phyloP scores from a whole-genome alignment of 2,888 invertebrate species.

The Branchinecta sandiegonensis region DNA sequence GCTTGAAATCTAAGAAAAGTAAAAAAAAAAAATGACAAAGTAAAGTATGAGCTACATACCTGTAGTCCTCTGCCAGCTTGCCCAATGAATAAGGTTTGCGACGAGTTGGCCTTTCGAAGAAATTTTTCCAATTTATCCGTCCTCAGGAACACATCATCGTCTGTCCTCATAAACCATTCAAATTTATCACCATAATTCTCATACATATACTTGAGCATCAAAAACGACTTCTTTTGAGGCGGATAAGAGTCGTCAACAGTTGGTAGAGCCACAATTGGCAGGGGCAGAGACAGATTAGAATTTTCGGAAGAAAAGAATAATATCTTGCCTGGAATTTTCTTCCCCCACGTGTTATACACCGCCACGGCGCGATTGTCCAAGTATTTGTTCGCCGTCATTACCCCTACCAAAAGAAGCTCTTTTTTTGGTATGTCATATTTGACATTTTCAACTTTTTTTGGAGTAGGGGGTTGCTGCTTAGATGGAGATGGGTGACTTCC shows the following conservation, averaged over 20 bases:
- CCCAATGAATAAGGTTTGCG: conserved; percentile 71
- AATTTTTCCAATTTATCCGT: conserved; percentile 66
- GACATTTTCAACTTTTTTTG: conserved; percentile 4
- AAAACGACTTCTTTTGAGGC: conserved; percentile 95
- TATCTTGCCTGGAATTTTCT: conserved; percentile 70
- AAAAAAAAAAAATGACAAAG: no score
- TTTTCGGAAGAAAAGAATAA: conserved; percentile 59
- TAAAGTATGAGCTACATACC: conserved; percentile 40
- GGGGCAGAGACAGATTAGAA: conserved; percentile 29
- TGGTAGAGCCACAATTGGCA: conserved; percentile 66
- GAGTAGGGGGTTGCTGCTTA: background rate
- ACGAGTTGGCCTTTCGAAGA: conserved; percentile 71
- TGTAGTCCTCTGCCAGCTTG: conserved; percentile 49
- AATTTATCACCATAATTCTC: conserved; percentile 71
- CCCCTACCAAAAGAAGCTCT: conserved; percentile 64
- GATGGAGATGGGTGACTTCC: conserved; percentile 14
- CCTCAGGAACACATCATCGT: conserved; percentile 92
- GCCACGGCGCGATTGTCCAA: conserved; percentile 73
- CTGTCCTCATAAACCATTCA: conserved; percentile 95
- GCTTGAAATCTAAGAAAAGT: background rate
- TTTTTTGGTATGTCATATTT: conserved; percentile 1
- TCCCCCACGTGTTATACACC: conserved; percentile 87
- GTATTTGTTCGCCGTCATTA: conserved; percentile 93
- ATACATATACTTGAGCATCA: conserved; percentile 70
- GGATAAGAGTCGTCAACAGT: conserved; percentile 96